These are phyloP conservation scores for Tyrannus savana DNA, from an alignment of 2,113 vertebrate species.

Conservation along the genomic window DNA sequence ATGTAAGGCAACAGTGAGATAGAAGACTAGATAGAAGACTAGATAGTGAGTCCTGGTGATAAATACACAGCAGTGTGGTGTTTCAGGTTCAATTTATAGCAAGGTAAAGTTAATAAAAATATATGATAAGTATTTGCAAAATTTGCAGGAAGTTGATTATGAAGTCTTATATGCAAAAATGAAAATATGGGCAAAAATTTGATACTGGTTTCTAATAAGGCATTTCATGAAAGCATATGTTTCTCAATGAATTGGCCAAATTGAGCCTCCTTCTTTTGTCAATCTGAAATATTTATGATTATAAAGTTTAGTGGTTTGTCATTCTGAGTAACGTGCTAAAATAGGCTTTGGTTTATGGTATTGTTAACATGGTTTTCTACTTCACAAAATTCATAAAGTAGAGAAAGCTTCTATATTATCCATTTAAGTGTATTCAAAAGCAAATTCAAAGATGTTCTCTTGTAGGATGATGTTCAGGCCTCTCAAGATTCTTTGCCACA, in stretches of 20 bases:
- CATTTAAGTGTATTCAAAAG: neutral
- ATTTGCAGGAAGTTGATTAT: neutral
- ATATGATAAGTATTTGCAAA: neutral
- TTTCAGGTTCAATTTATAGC: neutral
- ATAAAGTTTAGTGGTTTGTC: neutral
- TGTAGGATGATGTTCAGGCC: slow-evolving; percentile 84
- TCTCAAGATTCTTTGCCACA: slow-evolving; percentile 85
- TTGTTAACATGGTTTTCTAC: neutral
- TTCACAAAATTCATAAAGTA: neutral
- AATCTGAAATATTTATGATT: neutral
- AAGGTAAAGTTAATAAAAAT: neutral
- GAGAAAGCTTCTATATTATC: neutral
- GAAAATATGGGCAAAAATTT: neutral
- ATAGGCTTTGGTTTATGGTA: neutral
- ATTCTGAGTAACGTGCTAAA: rapidly evolving
- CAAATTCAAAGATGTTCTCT: slow-evolving; percentile 45
- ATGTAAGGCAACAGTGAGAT: neutral
- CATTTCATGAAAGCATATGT: neutral
- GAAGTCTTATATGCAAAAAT: neutral
- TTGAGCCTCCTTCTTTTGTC: neutral
- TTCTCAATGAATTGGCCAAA: neutral
- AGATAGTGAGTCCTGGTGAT: neutral
- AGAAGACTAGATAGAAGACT: neutral
- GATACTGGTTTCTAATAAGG: neutral
- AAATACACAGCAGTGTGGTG: neutral